Base-by-base conservation (phyloP, 2,888 invertebrate species). In the Cabera pusaria region DNA sequence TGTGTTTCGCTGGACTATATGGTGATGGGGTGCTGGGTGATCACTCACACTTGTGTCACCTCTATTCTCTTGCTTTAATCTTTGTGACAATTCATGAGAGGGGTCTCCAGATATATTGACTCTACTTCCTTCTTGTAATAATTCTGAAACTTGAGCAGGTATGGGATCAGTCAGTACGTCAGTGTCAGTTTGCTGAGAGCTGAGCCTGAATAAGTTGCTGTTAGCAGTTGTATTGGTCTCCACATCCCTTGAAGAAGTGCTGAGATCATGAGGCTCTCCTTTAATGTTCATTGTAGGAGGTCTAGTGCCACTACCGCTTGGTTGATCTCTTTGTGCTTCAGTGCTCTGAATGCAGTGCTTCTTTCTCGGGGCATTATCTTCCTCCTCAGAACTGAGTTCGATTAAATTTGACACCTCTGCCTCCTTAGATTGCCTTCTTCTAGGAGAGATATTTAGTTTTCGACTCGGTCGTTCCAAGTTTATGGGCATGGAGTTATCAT, bases 321-420 rank as follows among this genome's bases (percentile, higher is more conserved):
- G 40, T 12, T 59, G 37, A 5, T 28, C 33, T 33, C 25, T 27
- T 31, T 37, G 39, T 6, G 29, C 3, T 20, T 27, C 33, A 6
- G n/a, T 19, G 16, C 20, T 24, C 11, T 9, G 48, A 12, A 75
- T 72, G 59, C 68, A 64, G 38, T 61, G 74, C 35, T 71, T 74
- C 44, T 76, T 83, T 46, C 71, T 72, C n/a, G 77, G 75, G 11
- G 56, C 55, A 63, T 78, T 73, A 18, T 90, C 89, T 54, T 90
- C 90, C 33, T 90, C 90, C 50, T 88, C 89, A 25, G 90, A 90
- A 57, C 88, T 88, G 1, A 90, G 77, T 68, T 87, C 89, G 57
- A 90, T 88, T 34, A 75, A 65, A 68, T 75, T 78, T 27, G 72
- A 49, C 52, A 66, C 60, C 47, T 76, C 77, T 63, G 64, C 77